Conservation (phyloP, 2,888 invertebrate species). For the Pseudococcus jackbeardsleyi region DNA sequence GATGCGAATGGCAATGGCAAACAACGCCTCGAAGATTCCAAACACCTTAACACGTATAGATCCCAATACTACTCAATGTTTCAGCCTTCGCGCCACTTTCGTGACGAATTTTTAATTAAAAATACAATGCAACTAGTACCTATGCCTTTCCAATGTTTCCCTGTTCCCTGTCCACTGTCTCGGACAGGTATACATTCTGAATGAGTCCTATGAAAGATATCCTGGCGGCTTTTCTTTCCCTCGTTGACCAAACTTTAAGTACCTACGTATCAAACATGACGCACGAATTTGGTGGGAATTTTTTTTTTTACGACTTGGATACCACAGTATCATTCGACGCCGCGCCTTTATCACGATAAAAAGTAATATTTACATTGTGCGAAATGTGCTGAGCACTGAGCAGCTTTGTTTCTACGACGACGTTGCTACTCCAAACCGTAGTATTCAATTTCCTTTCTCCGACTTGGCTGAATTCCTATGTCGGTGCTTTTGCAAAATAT, state of each 20-base stretch:
- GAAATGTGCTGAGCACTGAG: background rate
- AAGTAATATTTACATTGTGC: slow-evolving; percentile 52
- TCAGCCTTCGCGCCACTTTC: background rate
- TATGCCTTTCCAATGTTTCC: background rate
- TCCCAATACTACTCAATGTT: background rate
- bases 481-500: slow-evolving; percentile 43
- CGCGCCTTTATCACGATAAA: slow-evolving; percentile 49
- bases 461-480: slow-evolving; percentile 14
- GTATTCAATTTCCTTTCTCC: slow-evolving; percentile 48
- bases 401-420: slow-evolving; percentile 37
- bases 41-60: background rate
- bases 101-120: slow-evolving; percentile 34
- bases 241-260: background rate
- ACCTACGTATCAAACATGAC: background rate
- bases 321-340: background rate
- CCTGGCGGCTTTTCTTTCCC: background rate
- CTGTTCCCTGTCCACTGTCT: too few relatives aligned
- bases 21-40: slow-evolving; percentile 3
- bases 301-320: slow-evolving; percentile 18
- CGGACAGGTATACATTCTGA: background rate
- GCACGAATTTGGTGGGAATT: slow-evolving; percentile 16
- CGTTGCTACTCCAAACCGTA: background rate
- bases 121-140: slow-evolving; percentile 45
- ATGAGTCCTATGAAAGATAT: background rate
- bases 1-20: background rate